A percentile compares a stretch with the other conserved stretches of the same genome.
Conservation (phyloP, 2,797 vertebrate genomes). For the Phrynocephalus forsythii region DNA sequence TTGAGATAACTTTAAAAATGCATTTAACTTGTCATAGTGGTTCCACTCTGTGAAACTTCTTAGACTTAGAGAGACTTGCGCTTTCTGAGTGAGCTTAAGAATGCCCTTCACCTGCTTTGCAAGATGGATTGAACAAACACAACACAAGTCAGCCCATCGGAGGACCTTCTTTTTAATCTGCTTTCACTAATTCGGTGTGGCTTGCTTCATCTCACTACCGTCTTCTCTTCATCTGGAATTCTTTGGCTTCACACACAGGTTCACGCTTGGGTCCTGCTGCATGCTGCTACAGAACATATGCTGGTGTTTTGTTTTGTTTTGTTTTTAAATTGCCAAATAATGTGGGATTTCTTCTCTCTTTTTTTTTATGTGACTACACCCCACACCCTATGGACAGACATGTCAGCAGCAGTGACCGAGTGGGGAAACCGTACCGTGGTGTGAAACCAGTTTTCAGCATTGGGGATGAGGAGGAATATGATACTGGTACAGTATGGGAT, state of each 20-base stretch:
- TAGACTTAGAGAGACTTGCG: slow-evolving; percentile 21
- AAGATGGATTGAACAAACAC: slow-evolving; percentile 25
- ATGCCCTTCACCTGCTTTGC: slow-evolving; percentile 32
- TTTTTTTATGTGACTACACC: slow-evolving; percentile 26
- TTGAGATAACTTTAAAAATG: not conserved
- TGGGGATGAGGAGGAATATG: slow-evolving; percentile 96
- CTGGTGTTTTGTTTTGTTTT: not conserved
- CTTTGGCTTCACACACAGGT: slow-evolving; percentile 40
- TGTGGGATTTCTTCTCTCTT: not conserved
- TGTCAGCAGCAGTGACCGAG: slow-evolving; percentile 95
- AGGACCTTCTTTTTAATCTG: slow-evolving; percentile 2
- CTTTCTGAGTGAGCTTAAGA: slow-evolving; percentile 17
- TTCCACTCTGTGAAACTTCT: not conserved
- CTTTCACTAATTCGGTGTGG: slow-evolving; percentile 62
- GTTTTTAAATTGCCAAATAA: slow-evolving; percentile 2
- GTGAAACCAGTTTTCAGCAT: slow-evolving; percentile 99
- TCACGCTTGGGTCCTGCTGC: slow-evolving; percentile 40
- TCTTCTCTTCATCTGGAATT: slow-evolving; percentile 52
- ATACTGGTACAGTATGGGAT: slow-evolving; percentile 85
- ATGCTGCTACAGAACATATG: slow-evolving; percentile 25
- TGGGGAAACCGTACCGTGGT: slow-evolving; percentile 96
- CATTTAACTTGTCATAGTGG: slow-evolving; percentile 17
- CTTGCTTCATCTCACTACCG: slow-evolving; percentile 57
- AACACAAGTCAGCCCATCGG: slow-evolving; percentile 31
- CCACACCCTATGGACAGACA: slow-evolving; percentile 80